Conservation (phyloP, 2,888 invertebrate species). For the Odontomyia ornata region DNA sequence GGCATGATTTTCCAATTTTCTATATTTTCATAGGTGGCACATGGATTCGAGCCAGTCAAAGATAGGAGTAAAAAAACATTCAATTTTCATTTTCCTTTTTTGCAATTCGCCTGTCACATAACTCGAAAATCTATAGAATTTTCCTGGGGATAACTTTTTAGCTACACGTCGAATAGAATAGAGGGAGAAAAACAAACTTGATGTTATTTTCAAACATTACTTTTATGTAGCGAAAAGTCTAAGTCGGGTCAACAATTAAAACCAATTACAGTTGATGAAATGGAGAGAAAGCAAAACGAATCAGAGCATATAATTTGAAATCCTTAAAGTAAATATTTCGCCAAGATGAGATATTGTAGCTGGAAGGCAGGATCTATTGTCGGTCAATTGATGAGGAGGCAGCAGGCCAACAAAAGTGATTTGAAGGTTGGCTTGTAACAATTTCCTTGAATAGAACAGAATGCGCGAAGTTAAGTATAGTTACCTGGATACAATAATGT, state of each 20-base stretch:
- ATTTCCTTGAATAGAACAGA: neutral
- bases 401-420: constrained; percentile 22
- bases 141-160: constrained; percentile 28
- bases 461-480: constrained; percentile 26
- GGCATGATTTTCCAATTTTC: neutral
- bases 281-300: constrained; percentile 33
- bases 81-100: neutral
- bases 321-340: constrained; percentile 41
- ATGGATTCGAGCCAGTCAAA: neutral
- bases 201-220: constrained; percentile 42
- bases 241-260: constrained; percentile 38
- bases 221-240: constrained; percentile 30
- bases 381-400: constrained; percentile 35
- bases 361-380: constrained; percentile 2
- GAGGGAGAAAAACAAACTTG: constrained; percentile 40
- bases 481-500: constrained; percentile 24
- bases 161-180: constrained; percentile 6
- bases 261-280: constrained; percentile 38
- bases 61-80: neutral
- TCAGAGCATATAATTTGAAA: constrained; percentile 40
- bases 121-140: neutral
- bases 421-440: neutral
- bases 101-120: neutral
- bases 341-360: constrained; percentile 5
- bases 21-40: constrained; percentile 36